These are phyloP conservation scores for Coreius guichenoti DNA, from an alignment of 2,797 vertebrate genomes.

Conservation along the genomic window DNA sequence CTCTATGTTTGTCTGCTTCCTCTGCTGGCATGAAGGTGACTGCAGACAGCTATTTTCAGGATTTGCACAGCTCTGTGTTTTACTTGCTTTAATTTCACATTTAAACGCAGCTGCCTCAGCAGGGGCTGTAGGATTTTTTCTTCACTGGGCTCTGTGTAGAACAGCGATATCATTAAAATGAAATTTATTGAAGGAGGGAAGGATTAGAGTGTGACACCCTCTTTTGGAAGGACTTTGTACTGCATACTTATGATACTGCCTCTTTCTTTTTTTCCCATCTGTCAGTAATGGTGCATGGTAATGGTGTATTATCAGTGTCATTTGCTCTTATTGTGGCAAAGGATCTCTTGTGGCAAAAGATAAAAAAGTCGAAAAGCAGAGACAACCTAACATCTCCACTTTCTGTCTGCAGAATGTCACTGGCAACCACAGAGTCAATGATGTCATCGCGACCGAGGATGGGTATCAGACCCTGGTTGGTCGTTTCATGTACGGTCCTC, in stretches of 20 bases:
- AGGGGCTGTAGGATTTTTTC: slow-evolving; percentile 61
- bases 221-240: slow-evolving; percentile 49
- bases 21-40: slow-evolving; percentile 37
- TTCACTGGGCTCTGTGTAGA: slow-evolving; percentile 50
- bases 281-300: slow-evolving; percentile 3
- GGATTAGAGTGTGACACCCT: slow-evolving; percentile 50
- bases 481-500: slow-evolving; percentile 97
- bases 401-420: slow-evolving; percentile 87
- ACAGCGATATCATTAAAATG: slow-evolving; percentile 46
- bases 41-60: slow-evolving; percentile 14
- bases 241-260: slow-evolving; percentile 29
- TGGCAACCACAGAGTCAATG: slow-evolving; percentile 95
- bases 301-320: neutral
- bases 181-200: slow-evolving; percentile 52
- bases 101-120: slow-evolving; percentile 62
- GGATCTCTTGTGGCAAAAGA: neutral
- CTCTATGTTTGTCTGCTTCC: slow-evolving; percentile 3
- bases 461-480: slow-evolving; percentile 91
- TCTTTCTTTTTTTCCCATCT: neutral
- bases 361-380: neutral
- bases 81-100: slow-evolving; percentile 59
- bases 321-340: neutral
- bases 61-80: slow-evolving; percentile 51
- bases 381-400: neutral
- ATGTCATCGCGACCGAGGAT: slow-evolving; percentile 91